Conservation (phyloP, 2,113 vertebrate species). For the Pangasianodon gigas region DNA sequence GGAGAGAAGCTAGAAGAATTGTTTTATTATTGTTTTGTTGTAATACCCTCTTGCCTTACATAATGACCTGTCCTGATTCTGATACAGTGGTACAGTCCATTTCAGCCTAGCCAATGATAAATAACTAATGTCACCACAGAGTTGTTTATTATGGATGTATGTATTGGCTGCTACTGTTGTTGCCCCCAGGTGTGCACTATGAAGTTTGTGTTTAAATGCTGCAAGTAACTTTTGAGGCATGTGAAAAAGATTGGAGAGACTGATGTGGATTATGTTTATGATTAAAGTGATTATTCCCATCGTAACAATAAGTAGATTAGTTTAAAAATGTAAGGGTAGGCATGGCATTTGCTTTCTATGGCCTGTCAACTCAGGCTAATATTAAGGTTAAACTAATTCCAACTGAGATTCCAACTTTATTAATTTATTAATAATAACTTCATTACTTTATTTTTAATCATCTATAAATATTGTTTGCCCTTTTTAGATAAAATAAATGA, state of each 20-base stretch:
- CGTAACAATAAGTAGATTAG: no score
- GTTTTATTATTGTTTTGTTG: background rate
- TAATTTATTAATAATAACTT: no score
- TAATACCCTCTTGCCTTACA: background rate
- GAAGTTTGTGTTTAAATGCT: background rate
- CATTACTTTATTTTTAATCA: background rate
- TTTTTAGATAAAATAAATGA: background rate
- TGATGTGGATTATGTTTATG: no score
- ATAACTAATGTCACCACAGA: background rate
- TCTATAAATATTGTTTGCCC: background rate
- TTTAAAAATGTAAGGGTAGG: background rate
- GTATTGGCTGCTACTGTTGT: background rate
- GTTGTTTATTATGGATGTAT: background rate
- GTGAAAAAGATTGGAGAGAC: no score
- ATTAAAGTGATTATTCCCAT: no score
- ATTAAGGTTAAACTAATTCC: background rate
- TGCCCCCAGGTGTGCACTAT: background rate
- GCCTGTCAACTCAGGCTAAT: background rate
- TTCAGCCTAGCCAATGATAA: background rate
- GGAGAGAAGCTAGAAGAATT: background rate
- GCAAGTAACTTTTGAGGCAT: background rate
- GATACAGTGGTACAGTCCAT: background rate
- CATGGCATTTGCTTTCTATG: background rate
- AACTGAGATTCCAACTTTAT: background rate
- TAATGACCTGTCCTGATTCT: background rate